phyloP scores from a whole-genome alignment of 2,797 vertebrate species.

The Sebastes diaconus region DNA sequence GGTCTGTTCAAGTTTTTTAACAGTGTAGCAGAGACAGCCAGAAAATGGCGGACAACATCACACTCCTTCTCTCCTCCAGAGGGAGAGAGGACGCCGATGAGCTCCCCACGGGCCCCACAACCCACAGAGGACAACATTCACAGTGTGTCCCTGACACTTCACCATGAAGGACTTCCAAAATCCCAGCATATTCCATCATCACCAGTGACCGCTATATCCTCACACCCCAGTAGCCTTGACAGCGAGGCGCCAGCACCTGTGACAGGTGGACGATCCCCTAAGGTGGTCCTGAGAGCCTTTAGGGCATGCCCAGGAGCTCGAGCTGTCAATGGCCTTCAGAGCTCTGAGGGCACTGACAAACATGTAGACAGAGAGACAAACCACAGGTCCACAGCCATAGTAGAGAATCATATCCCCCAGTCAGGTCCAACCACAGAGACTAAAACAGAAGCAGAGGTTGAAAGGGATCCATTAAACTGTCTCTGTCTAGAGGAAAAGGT shows the following conservation, averaged over 20 bases:
- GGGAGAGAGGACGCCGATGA: constrained; percentile 77
- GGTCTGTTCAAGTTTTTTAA: constrained; percentile 90
- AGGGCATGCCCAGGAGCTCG: constrained; percentile 65
- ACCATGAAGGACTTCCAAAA: constrained; percentile 58
- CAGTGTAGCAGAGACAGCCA: constrained; percentile 86
- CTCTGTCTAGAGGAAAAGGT: constrained; percentile 63
- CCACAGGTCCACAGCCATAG: constrained; percentile 59
- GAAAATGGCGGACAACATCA: constrained; percentile 87
- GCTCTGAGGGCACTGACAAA: constrained; percentile 51
- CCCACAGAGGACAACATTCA: constrained; percentile 62
- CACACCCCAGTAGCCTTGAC: constrained; percentile 47
- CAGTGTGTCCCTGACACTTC: constrained; percentile 70
- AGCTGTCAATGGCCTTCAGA: constrained; percentile 66
- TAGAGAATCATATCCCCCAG: constrained; percentile 66
- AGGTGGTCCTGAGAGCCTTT: constrained; percentile 74
- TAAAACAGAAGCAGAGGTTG: constrained; percentile 45
- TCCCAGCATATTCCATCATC: constrained; percentile 42
- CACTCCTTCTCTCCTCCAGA: constrained; percentile 84
- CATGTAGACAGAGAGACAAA: constrained; percentile 41
- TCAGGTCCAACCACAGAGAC: constrained; percentile 45
- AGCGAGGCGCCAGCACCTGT: constrained; percentile 21
- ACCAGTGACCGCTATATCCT: constrained; percentile 53
- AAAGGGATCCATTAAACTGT: constrained; percentile 49
- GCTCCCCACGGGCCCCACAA: constrained; percentile 64
- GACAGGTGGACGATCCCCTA: constrained; percentile 62